Conservation (phyloP, 2,113 vertebrate genomes). For the Thermophis baileyi region DNA sequence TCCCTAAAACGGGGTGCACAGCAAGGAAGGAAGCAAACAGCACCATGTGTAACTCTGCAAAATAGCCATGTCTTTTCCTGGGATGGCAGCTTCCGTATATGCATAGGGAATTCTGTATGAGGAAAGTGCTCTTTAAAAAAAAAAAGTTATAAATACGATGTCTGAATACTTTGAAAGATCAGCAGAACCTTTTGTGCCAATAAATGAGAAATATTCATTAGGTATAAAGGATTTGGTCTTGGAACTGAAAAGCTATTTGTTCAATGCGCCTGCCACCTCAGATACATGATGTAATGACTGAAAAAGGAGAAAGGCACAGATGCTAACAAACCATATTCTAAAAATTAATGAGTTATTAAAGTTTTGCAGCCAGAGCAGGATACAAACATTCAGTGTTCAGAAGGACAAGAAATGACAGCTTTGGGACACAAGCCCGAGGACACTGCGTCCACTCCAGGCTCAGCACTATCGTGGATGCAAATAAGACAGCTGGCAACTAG, state of each 20-base stretch:
- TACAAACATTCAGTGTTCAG: background rate
- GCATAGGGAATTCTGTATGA: background rate
- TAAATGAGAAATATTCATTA: conserved; percentile 40
- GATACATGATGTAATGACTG: conserved; percentile 36
- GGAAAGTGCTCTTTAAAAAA: conserved; percentile 4
- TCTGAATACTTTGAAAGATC: conserved; percentile 40
- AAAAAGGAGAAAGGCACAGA: background rate
- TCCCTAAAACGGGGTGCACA: background rate
- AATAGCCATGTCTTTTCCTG: background rate
- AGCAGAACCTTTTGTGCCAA: conserved; percentile 23
- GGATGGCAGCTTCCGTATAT: background rate
- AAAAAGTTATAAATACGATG: conserved; percentile 44
- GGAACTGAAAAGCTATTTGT: conserved; percentile 17
- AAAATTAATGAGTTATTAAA: conserved; percentile 20
- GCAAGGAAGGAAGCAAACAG: background rate
- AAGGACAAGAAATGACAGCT: background rate
- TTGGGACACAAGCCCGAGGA: background rate
- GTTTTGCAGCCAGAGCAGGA: conserved; percentile 16
- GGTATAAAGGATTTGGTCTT: conserved; percentile 6
- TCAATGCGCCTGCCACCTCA: conserved; percentile 27
- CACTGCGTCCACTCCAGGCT: background rate
- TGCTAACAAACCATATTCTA: conserved; percentile 33
- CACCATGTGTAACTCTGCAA: background rate
- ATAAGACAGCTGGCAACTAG: conserved; percentile 3
- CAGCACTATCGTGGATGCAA: conserved; percentile 14